phyloP scores from a whole-genome alignment of 2,888 invertebrate genomes.

The Thereva unica region DNA sequence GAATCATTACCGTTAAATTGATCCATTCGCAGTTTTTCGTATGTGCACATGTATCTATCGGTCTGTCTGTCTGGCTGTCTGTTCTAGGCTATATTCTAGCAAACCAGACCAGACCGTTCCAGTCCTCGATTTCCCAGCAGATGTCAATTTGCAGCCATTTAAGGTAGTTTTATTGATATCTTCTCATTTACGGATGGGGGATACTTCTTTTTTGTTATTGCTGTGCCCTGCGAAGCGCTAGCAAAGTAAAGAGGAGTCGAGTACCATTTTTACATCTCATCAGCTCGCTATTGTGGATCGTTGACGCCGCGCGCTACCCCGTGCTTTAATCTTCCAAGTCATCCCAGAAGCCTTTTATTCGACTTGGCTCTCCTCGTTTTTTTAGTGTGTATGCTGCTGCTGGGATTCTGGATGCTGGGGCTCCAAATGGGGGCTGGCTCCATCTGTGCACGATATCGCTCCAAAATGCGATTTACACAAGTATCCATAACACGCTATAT shows the following conservation, averaged over 20 bases:
- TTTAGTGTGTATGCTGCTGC: neutral
- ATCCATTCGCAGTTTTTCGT: neutral
- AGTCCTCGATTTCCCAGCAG: constrained; percentile 11
- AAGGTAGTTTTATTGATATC: constrained; percentile 35
- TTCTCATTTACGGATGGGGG: constrained; percentile 15
- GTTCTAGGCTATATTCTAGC: too few species aligned
- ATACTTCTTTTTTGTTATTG: constrained; percentile 20
- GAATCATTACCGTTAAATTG: constrained; percentile 35
- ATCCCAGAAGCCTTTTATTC: neutral
- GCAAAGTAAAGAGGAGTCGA: neutral
- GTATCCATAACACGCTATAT: constrained; percentile 1
- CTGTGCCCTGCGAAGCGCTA: neutral
- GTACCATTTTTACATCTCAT: constrained; percentile 36
- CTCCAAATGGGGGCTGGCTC: constrained; percentile 21
- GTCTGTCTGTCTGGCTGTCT: constrained; percentile 7
- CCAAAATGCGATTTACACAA: constrained; percentile 20
- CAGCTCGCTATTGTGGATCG: constrained; percentile 21
- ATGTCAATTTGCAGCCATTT: constrained; percentile 37
- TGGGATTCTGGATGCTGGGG: constrained; percentile 2
- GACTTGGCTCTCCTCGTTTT: neutral
- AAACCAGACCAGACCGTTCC: too few species aligned
- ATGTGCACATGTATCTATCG: neutral
- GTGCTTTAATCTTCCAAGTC: neutral
- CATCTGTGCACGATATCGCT: constrained; percentile 24
- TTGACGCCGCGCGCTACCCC: constrained; percentile 1